Conservation (phyloP, 2,888 invertebrate genomes). For the Microctonus hyperodae region DNA sequence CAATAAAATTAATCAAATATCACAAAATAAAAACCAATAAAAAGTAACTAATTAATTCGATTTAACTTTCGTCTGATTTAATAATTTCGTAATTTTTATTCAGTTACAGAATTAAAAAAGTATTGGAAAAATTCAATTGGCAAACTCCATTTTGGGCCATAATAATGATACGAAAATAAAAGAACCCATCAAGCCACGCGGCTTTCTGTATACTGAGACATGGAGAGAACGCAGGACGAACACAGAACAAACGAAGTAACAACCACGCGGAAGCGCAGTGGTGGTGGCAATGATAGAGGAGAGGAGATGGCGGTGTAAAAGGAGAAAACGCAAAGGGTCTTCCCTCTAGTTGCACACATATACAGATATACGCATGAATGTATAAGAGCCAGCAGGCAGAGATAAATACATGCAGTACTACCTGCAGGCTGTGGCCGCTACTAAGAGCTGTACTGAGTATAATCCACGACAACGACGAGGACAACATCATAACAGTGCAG, state of each 20-base stretch:
- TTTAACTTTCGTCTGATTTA: too few species aligned
- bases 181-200: constrained; percentile 52
- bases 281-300: not conserved
- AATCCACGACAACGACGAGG: constrained; percentile 3
- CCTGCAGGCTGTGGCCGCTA: too few species aligned
- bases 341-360: constrained; percentile 36
- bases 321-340: constrained; percentile 3
- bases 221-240: constrained; percentile 26
- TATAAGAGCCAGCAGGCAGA: constrained; percentile 47
- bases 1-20: too few species aligned
- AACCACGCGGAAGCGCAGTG: constrained; percentile 21
- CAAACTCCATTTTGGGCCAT: not conserved
- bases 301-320: not conserved
- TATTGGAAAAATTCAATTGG: constrained; percentile 12
- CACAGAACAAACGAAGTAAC: constrained; percentile 1
- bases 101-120: not conserved
- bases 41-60: too few species aligned
- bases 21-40: too few species aligned
- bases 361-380: not conserved
- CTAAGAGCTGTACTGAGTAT: too few species aligned
- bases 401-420: too few species aligned
- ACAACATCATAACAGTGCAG: constrained; percentile 41
- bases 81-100: too few species aligned
- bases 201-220: constrained; percentile 49
- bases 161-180: constrained; percentile 10